phyloP scores from a whole-genome alignment of 1,140 invertebrate species.

The Wasmannia auropunctata region DNA sequence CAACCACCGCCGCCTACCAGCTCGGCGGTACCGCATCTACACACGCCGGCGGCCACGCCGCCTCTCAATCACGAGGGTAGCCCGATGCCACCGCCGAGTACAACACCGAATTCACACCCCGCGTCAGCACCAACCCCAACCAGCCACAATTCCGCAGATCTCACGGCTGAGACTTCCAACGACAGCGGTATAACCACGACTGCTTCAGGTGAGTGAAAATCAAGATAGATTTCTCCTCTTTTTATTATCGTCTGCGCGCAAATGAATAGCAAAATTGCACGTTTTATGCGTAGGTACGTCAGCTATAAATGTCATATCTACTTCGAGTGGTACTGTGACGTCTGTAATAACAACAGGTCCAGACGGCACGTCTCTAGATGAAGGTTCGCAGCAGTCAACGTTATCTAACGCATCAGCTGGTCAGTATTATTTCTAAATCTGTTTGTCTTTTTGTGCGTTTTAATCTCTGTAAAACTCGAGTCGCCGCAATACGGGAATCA shows the following conservation, averaged over 20 bases:
- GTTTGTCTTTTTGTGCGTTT: neutral
- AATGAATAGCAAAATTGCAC: neutral
- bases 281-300: constrained; percentile 78
- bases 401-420: constrained; percentile 95
- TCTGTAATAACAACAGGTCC: constrained; percentile 94
- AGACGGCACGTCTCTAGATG: constrained; percentile 94
- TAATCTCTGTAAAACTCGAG: neutral
- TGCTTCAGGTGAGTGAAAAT: constrained; percentile 81
- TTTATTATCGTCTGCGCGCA: neutral
- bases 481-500: neutral
- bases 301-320: constrained; percentile 82
- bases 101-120: constrained; percentile 87
- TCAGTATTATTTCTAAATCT: constrained; percentile 80
- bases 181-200: constrained; percentile 87
- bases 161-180: constrained; percentile 85
- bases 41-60: constrained; percentile 80
- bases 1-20: constrained; percentile 83
- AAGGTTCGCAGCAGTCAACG: constrained; percentile 96
- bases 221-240: neutral
- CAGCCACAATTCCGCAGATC: constrained; percentile 80
- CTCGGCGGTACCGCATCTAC: constrained; percentile 82
- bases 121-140: constrained; percentile 77
- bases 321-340: constrained; percentile 89
- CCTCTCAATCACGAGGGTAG: constrained; percentile 86
- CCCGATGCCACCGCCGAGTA: constrained; percentile 87